Percentiles rank a stretch among this genome's conserved stretches.
These are phyloP conservation scores for Pollenia angustigena DNA, from an alignment of 2,888 invertebrate genomes.

Conservation along the genomic window DNA sequence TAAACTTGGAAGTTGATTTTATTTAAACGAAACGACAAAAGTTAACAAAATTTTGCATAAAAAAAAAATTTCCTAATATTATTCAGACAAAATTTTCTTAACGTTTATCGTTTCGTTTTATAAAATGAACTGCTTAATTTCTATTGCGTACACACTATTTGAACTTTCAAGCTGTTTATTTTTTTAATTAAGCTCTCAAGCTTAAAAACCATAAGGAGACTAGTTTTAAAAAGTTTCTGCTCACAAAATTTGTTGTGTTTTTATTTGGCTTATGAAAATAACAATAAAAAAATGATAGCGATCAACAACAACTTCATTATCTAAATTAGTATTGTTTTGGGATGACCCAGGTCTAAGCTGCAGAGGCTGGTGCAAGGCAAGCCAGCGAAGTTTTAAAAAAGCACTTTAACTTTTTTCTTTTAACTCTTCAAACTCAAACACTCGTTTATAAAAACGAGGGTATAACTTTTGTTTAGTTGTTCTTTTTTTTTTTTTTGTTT, in stretches of 20 bases:
- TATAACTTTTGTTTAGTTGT: conserved; percentile 28
- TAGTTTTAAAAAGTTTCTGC: conserved; percentile 22
- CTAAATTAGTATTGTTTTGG: conserved; percentile 60
- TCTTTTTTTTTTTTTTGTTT: conserved; percentile 19
- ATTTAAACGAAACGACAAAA: not conserved
- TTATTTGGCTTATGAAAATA: conserved; percentile 23
- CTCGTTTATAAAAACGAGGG: no score
- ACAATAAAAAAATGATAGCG: conserved; percentile 48
- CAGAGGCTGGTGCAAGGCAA: conserved; percentile 26
- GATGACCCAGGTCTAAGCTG: conserved; percentile 19
- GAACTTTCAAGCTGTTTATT: conserved; percentile 13
- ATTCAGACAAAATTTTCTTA: no score
- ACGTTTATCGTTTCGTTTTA: no score
- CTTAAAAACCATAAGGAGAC: conserved; percentile 45
- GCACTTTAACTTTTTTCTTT: conserved; percentile 11
- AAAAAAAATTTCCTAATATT: no score
- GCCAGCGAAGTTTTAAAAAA: not conserved
- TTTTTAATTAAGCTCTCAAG: conserved; percentile 1
- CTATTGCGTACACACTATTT: not conserved
- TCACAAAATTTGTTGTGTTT: conserved; percentile 24
- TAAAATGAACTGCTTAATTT: not conserved
- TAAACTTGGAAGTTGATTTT: not conserved
- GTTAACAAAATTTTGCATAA: no score
- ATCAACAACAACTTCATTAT: conserved; percentile 63
- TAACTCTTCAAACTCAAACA: conserved; percentile 27